A percentile compares a stretch with the other conserved stretches of the same genome.
Conservation (phyloP, 2,888 invertebrate species). For the Andricus curvator region DNA sequence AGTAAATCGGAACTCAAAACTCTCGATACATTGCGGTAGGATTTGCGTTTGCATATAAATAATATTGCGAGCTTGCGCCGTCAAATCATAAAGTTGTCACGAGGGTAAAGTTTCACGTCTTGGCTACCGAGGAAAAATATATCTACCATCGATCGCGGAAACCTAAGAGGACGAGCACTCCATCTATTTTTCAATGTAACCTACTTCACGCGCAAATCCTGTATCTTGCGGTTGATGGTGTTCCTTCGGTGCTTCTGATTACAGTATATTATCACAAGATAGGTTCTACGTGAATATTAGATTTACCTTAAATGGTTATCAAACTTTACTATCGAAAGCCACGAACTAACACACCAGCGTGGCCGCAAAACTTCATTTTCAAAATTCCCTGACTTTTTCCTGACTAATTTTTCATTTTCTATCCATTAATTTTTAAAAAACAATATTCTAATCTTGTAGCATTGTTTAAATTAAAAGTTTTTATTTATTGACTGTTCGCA, state of each 20-base stretch:
- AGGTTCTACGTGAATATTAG: not conserved
- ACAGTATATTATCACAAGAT: not conserved
- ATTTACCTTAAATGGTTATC: not conserved
- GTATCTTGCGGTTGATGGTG: not conserved
- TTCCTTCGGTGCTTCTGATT: not conserved
- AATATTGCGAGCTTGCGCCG: constrained; percentile 64
- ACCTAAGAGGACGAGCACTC: not conserved
- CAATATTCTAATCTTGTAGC: no score
- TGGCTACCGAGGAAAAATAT: constrained; percentile 12
- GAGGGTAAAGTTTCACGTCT: constrained; percentile 24
- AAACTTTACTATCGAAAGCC: not conserved
- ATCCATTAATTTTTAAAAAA: no score
- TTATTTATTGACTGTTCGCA: no score
- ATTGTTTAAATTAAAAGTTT: no score
- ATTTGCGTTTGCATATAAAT: constrained; percentile 68
- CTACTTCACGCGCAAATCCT: not conserved
- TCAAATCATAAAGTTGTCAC: constrained; percentile 61
- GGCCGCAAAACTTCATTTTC: no score
- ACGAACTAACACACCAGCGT: not conserved
- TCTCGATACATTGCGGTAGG: constrained; percentile 57
- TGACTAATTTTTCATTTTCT: no score
- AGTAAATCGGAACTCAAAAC: constrained; percentile 66
- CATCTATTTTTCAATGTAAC: constrained; percentile 25
- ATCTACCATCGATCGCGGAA: constrained; percentile 5
- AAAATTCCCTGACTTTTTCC: no score